Conservation (phyloP, 2,888 invertebrate species). For the Heliconius hortense region DNA sequence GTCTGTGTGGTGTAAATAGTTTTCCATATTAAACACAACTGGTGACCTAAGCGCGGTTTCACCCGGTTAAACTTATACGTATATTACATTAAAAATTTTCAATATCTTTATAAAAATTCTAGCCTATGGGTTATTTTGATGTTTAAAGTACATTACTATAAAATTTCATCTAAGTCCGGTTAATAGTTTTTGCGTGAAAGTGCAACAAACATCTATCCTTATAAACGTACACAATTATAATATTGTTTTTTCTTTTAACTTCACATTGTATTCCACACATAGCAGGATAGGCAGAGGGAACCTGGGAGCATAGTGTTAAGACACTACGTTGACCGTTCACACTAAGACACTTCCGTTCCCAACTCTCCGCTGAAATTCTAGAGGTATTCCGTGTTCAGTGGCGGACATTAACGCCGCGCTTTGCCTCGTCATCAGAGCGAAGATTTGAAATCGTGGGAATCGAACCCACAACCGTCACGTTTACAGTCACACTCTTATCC, state of each 20-base stretch:
- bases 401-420: not conserved
- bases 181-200: too few relatives aligned
- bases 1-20: constrained; percentile 1
- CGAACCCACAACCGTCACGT: not conserved
- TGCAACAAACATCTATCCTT: too few relatives aligned
- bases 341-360: too few relatives aligned
- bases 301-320: not conserved
- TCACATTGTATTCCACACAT: not conserved
- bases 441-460: not conserved
- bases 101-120: too few relatives aligned
- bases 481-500: not conserved
- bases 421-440: not conserved
- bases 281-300: not conserved
- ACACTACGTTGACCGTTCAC: too few relatives aligned
- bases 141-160: too few relatives aligned
- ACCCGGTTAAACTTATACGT: not conserved
- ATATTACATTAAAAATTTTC: too few relatives aligned
- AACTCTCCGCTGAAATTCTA: not conserved
- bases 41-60: not conserved
- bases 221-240: too few relatives aligned
- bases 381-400: not conserved
- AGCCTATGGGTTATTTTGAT: too few relatives aligned
- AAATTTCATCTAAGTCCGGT: too few relatives aligned
- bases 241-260: too few relatives aligned
- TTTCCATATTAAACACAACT: constrained; percentile 1